These are phyloP conservation scores for Drosophila nigritarsus DNA, from an alignment of 2,888 invertebrate genomes.

Conservation along the genomic window DNA sequence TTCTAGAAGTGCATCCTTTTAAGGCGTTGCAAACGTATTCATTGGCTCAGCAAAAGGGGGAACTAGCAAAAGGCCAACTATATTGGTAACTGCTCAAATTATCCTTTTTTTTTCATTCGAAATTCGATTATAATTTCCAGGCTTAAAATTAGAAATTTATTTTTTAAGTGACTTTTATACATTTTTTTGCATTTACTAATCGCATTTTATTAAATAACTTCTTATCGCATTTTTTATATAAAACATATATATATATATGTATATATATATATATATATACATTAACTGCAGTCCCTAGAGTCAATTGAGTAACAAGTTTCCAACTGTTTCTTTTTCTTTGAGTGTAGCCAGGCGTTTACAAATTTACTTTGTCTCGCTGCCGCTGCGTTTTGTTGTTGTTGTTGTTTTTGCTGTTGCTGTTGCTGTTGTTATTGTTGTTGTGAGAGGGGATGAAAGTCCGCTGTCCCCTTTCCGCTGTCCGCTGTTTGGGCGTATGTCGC, in stretches of 20 bases:
- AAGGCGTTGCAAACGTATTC: constrained; percentile 48
- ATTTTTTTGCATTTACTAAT: neutral
- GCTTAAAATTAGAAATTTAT: neutral
- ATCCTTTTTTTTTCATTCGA: constrained; percentile 23
- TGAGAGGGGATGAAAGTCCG: constrained; percentile 73
- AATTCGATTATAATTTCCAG: constrained; percentile 30
- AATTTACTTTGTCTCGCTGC: constrained; percentile 36
- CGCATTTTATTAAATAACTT: neutral
- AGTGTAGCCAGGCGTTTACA: constrained; percentile 60
- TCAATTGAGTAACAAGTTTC: constrained; percentile 43
- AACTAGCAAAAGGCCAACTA: neutral
- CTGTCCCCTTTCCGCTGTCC: no score
- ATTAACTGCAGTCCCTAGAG: constrained; percentile 30
- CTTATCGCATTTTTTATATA: neutral
- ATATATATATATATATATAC: no score
- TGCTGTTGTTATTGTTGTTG: constrained; percentile 20
- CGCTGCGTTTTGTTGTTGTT: constrained; percentile 8
- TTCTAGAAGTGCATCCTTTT: constrained; percentile 62
- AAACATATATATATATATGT: no score
- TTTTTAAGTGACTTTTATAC: neutral
- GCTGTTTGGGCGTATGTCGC: constrained; percentile 58
- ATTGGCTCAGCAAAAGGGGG: neutral
- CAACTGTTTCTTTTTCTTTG: constrained; percentile 38
- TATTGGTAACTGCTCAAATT: constrained; percentile 11
- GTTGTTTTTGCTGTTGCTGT: constrained; percentile 1